Percentiles rank a stretch among this genome's conserved stretches.
Evolutionary conservation across 2,797 vertebrate genomes (phyloP).

Genomic region (Tenualosa thibaudeaui): DNA sequence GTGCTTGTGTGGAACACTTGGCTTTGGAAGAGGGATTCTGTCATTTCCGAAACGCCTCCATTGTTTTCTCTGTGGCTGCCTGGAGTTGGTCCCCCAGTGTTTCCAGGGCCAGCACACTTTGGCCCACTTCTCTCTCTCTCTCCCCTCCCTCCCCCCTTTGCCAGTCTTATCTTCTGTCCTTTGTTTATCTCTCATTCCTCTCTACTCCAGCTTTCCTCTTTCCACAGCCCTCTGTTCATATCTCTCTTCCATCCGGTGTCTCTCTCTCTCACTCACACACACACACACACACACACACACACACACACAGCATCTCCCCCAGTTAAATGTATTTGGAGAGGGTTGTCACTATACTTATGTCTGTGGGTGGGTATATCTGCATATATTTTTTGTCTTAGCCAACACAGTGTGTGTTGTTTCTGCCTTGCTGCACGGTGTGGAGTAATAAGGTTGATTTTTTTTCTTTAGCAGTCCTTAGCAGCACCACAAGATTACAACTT

Average conservation of each 20-base stretch:
- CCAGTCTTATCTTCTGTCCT: not conserved
- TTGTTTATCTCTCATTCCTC: not conserved
- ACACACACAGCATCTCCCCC: not conserved
- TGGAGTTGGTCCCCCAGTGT: not conserved
- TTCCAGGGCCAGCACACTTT: not conserved
- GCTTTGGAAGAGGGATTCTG: slow-evolving; percentile 1
- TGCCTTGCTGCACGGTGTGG: not conserved
- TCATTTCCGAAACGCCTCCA: slow-evolving; percentile 22
- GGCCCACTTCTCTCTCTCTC: not conserved
- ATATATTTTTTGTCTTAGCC: not conserved
- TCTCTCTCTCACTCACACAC: not conserved
- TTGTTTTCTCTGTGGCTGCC: slow-evolving; percentile 20
- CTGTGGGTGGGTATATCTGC: not conserved
- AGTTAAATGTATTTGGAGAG: not conserved
- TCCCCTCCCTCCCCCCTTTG: not conserved
- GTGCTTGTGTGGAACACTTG: slow-evolving; percentile 8
- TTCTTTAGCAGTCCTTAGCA: not conserved
- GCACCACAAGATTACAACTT: not conserved
- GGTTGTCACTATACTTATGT: not conserved
- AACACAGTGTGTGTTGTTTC: not conserved
- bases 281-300: no score
- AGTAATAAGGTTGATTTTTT: not conserved
- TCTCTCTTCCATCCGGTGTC: not conserved
- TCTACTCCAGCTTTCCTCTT: not conserved
- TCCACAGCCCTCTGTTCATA: not conserved